Conservation (phyloP, 1,140 invertebrate genomes). For the Saxidomus purpurata region DNA sequence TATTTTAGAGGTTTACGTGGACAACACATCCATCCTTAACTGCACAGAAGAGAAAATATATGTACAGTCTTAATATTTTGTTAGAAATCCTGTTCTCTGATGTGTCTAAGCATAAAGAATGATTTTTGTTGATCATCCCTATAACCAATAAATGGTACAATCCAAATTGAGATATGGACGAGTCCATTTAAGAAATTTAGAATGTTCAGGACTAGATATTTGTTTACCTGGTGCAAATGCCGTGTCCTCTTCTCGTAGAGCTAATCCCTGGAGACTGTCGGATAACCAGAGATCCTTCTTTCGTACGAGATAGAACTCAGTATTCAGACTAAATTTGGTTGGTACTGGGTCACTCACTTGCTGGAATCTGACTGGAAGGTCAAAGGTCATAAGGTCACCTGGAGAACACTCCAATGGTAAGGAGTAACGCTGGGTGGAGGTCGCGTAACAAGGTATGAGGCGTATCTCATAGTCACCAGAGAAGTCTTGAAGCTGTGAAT, state of each 20-base stretch:
- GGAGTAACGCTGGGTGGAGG: constrained; percentile 79
- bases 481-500: constrained; percentile 84
- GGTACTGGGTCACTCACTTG: constrained; percentile 86
- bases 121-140: too few relatives aligned
- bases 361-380: constrained; percentile 86
- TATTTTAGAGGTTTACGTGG: too few relatives aligned
- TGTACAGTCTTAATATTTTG: too few relatives aligned
- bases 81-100: too few relatives aligned
- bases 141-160: too few relatives aligned
- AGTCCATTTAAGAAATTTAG: too few relatives aligned
- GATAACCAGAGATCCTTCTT: constrained; percentile 84
- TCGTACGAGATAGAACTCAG: constrained; percentile 83
- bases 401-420: constrained; percentile 83
- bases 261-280: constrained; percentile 76
- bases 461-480: constrained; percentile 85
- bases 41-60: too few relatives aligned
- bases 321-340: constrained; percentile 83
- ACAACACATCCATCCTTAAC: too few relatives aligned
- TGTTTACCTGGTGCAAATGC: constrained; percentile 82
- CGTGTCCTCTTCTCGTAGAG: constrained; percentile 73
- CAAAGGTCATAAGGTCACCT: constrained; percentile 83
- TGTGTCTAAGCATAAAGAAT: too few relatives aligned
- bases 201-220: too few relatives aligned
- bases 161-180: not conserved
- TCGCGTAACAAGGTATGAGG: constrained; percentile 85